A percentile compares a stretch with the other conserved stretches of the same genome.
phyloP scores from a whole-genome alignment of 2,888 invertebrate species.

The Ormyrus pomaceus region DNA sequence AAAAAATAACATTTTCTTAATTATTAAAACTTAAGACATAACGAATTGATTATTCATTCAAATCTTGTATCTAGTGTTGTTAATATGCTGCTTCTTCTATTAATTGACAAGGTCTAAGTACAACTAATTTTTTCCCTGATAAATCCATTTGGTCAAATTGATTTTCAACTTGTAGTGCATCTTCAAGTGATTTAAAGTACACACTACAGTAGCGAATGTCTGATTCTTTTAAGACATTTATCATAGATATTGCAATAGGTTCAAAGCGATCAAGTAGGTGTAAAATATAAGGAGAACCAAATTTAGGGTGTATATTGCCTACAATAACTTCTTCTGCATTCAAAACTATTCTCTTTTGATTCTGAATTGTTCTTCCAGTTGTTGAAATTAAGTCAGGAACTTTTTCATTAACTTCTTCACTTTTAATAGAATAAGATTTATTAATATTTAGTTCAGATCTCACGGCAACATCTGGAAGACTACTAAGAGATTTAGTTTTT shows the following conservation, averaged over 20 bases:
- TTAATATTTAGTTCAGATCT: too few species aligned
- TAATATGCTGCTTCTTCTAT: constrained; percentile 39
- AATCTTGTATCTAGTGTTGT: background rate
- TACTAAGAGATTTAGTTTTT: too few species aligned
- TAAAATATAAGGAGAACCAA: constrained; percentile 63
- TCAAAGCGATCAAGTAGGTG: constrained; percentile 65
- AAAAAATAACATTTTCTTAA: too few species aligned
- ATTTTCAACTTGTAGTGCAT: constrained; percentile 60
- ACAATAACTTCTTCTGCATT: constrained; percentile 66
- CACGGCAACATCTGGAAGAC: too few species aligned
- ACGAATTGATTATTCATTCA: too few species aligned
- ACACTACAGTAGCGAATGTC: constrained; percentile 66
- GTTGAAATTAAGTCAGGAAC: constrained; percentile 44
- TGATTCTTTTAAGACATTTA: constrained; percentile 52
- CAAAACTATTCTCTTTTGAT: constrained; percentile 27
- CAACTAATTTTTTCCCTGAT: constrained; percentile 62
- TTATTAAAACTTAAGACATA: too few species aligned
- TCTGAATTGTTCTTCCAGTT: background rate
- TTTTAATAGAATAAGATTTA: too few species aligned
- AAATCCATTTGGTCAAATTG: constrained; percentile 62
- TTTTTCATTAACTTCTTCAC: constrained; percentile 8
- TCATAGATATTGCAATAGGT: constrained; percentile 63
- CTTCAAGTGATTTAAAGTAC: constrained; percentile 62
- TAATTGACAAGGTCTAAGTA: constrained; percentile 58
- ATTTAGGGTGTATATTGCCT: constrained; percentile 64